Conservation (phyloP, 2,113 vertebrate genomes). For the Arenaria interpres region DNA sequence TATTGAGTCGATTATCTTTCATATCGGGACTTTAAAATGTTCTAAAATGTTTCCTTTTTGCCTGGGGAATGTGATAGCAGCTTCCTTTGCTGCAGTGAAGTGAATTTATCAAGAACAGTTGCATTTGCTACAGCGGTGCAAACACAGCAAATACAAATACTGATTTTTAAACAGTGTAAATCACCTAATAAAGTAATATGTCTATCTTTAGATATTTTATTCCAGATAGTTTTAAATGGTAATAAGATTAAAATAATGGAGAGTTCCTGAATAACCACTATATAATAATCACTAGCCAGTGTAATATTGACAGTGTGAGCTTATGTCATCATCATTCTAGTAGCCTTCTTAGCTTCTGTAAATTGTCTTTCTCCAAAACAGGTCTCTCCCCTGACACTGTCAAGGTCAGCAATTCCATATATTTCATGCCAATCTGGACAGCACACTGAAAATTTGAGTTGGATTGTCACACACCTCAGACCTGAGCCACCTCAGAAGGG, state of each 20-base stretch:
- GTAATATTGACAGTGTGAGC: not conserved
- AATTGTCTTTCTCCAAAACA: not conserved
- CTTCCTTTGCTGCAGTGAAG: not conserved
- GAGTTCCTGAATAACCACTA: not conserved
- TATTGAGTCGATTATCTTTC: not conserved
- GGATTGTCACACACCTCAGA: no score
- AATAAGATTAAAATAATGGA: not conserved
- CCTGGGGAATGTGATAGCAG: not conserved
- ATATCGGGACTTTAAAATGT: not conserved
- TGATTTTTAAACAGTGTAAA: not conserved
- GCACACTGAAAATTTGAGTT: not conserved
- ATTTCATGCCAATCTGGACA: not conserved
- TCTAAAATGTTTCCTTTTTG: not conserved
- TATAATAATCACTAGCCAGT: not conserved
- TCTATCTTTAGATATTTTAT: not conserved
- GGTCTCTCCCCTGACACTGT: not conserved
- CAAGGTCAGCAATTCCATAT: not conserved
- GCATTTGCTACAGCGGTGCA: fast-evolving
- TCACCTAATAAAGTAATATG: not conserved
- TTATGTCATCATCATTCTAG: not conserved
- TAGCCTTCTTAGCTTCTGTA: not conserved
- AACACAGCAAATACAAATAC: not conserved
- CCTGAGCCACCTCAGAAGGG: no score
- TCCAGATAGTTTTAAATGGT: not conserved
- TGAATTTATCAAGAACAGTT: not conserved